These are phyloP conservation scores for Alsophila aescularia DNA, from an alignment of 2,888 invertebrate species.

Conservation along the genomic window DNA sequence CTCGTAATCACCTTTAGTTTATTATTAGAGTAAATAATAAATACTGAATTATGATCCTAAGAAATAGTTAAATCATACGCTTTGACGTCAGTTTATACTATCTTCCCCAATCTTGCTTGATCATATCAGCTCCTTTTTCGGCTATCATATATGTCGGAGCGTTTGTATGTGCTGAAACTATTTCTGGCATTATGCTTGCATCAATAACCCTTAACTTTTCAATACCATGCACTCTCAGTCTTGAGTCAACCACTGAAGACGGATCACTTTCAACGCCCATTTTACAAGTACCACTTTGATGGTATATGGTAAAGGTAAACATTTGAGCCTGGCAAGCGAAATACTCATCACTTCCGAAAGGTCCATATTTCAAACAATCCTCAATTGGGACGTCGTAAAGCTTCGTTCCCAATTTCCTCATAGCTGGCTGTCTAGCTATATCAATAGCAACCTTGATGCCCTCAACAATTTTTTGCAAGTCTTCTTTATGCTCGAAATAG, in stretches of 20 bases:
- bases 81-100: constrained; percentile 25
- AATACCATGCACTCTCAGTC: constrained; percentile 87
- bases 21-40: constrained; percentile 15
- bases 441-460: constrained; percentile 86
- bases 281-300: constrained; percentile 87
- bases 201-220: constrained; percentile 89
- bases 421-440: constrained; percentile 83
- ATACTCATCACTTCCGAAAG: constrained; percentile 87
- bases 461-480: constrained; percentile 86
- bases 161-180: constrained; percentile 91
- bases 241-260: constrained; percentile 86
- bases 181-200: constrained; percentile 91
- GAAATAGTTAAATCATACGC: neutral
- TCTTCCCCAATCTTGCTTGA: constrained; percentile 83
- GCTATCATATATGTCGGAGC: constrained; percentile 92
- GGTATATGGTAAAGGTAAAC: constrained; percentile 88
- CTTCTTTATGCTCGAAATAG: constrained; percentile 87
- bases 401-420: constrained; percentile 84
- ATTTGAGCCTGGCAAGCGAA: constrained; percentile 88
- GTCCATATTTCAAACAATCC: constrained; percentile 81
- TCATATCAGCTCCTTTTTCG: constrained; percentile 90
- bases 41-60: constrained; percentile 6
- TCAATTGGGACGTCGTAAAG: constrained; percentile 85
- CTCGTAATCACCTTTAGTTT: constrained; percentile 2
- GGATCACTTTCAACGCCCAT: constrained; percentile 85